phyloP scores from a whole-genome alignment of 2,113 vertebrate genomes.

The Catharus fuscescens region DNA sequence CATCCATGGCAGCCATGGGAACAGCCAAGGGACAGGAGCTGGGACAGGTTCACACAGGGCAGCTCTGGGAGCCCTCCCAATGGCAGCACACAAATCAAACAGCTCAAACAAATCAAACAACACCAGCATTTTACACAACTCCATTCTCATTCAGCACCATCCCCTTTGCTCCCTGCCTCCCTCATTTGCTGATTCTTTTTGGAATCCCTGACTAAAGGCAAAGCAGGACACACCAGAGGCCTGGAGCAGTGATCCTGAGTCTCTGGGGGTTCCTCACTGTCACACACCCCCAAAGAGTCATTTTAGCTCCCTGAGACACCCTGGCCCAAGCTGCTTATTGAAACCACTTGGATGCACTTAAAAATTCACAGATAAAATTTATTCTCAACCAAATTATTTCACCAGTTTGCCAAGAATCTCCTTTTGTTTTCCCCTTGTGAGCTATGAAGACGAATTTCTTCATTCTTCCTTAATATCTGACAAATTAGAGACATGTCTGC shows the following conservation, averaged over 20 bases:
- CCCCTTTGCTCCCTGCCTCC: neutral
- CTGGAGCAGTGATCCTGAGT: neutral
- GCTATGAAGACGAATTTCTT: neutral
- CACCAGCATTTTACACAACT: neutral
- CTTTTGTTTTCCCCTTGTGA: neutral
- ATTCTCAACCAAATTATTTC: neutral
- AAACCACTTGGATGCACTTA: neutral
- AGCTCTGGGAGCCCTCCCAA: neutral
- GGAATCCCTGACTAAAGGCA: neutral
- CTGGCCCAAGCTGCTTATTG: neutral
- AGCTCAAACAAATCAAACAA: neutral
- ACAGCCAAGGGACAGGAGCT: neutral
- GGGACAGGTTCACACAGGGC: accelerated
- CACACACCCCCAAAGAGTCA: neutral
- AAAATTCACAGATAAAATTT: neutral
- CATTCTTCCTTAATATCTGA: neutral
- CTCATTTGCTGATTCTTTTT: neutral
- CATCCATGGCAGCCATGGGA: neutral
- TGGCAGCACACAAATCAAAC: neutral
- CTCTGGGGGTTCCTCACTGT: neutral
- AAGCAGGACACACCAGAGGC: neutral
- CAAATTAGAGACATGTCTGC: neutral
- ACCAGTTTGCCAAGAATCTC: neutral
- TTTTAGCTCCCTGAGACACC: neutral
- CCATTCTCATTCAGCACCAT: neutral